phyloP scores from a whole-genome alignment of 1,140 invertebrate species.

The Aricia agestis region DNA sequence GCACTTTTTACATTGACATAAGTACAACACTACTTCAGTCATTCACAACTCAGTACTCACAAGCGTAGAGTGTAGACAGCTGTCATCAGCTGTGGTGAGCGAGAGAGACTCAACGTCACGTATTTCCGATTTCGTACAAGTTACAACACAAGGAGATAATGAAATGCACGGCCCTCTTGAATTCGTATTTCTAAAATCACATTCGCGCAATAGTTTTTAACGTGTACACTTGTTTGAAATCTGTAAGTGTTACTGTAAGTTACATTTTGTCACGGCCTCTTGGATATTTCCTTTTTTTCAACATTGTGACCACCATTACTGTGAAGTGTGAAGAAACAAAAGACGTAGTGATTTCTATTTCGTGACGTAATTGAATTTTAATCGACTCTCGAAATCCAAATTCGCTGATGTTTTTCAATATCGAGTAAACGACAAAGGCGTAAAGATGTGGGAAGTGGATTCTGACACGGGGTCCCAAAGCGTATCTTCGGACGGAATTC shows the following conservation, averaged over 20 bases:
- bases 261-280: background rate
- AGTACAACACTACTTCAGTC: too few relatives aligned
- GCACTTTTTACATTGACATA: too few relatives aligned
- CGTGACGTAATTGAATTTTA: constrained; percentile 70
- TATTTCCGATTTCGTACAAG: background rate
- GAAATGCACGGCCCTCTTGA: background rate
- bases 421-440: constrained; percentile 20
- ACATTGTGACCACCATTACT: constrained; percentile 5
- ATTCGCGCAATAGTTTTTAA: constrained; percentile 7
- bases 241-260: background rate
- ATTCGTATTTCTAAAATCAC: constrained; percentile 14
- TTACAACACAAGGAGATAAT: background rate
- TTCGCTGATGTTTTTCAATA: background rate
- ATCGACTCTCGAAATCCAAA: constrained; percentile 28
- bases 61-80: too few relatives aligned
- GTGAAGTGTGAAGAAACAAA: constrained; percentile 34
- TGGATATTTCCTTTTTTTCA: background rate
- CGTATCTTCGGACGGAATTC: constrained; percentile 69
- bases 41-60: too few relatives aligned
- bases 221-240: background rate
- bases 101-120: too few relatives aligned
- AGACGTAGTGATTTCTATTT: constrained; percentile 41
- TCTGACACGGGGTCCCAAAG: constrained; percentile 66
- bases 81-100: too few relatives aligned
- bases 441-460: constrained; percentile 67